Conservation (phyloP, 2,113 vertebrate species). For the Ctenomys sociabilis region DNA sequence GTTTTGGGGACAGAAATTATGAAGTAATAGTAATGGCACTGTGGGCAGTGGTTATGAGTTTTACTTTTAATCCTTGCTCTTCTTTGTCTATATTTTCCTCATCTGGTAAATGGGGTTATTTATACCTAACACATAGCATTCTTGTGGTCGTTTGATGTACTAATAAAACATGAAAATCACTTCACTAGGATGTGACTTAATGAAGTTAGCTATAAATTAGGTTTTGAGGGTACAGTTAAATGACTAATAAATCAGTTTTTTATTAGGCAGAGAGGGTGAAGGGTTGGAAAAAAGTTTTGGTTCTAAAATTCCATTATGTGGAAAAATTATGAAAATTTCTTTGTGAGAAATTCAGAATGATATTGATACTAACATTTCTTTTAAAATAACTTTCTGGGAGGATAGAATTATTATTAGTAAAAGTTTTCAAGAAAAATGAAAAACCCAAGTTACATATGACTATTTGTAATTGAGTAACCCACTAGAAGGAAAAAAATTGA, state of each 20-base stretch:
- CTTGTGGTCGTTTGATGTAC: background rate
- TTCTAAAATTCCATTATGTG: background rate
- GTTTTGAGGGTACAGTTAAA: constrained; percentile 10
- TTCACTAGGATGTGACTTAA: background rate
- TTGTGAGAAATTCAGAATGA: background rate
- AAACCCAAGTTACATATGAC: background rate
- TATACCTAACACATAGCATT: background rate
- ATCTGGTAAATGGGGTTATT: background rate
- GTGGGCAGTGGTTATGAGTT: background rate
- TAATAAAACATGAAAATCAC: background rate
- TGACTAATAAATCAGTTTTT: background rate
- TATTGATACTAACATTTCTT: constrained; percentile 12
- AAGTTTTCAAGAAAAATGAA: constrained; percentile 36
- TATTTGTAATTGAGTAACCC: background rate
- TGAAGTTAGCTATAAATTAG: background rate
- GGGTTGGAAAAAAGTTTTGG: constrained; percentile 54
- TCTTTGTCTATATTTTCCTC: background rate
- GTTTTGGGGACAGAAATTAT: background rate
- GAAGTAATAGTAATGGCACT: constrained; percentile 1
- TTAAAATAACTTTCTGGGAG: background rate
- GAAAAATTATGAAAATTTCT: background rate
- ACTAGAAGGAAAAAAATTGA: constrained; percentile 42
- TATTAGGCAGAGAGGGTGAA: background rate
- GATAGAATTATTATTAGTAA: constrained; percentile 22
- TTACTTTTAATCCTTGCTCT: constrained; percentile 11